Conservation (phyloP, 2,888 invertebrate genomes). For the Lithophane socia region DNA sequence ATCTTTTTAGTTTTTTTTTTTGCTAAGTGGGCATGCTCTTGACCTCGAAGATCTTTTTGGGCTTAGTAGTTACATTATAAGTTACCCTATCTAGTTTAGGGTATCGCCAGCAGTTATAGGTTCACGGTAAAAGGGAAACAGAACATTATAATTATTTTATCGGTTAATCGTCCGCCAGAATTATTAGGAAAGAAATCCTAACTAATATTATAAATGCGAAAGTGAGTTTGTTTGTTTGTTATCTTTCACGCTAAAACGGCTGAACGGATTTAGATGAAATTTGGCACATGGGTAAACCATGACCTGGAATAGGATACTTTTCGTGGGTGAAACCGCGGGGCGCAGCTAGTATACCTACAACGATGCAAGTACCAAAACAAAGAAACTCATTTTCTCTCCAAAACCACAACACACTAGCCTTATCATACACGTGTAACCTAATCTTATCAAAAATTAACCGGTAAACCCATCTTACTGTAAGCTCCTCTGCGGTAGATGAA, state of each 20-base stretch:
- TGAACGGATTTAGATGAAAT: no score
- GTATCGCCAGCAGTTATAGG: background rate
- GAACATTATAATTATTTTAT: background rate
- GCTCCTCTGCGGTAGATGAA: constrained; percentile 38
- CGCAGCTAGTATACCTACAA: no score
- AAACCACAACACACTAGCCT: background rate
- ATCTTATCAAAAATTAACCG: constrained; percentile 50
- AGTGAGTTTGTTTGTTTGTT: no score
- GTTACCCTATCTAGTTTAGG: background rate
- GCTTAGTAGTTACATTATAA: background rate
- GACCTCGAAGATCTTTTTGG: background rate
- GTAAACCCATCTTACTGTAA: constrained; percentile 28
- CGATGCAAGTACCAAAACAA: background rate
- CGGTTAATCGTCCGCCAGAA: background rate
- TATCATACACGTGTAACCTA: constrained; percentile 13
- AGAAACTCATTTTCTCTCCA: background rate
- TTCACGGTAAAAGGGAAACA: background rate
- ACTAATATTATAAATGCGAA: no score
- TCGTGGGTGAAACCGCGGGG: no score
- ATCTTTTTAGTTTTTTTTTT: background rate
- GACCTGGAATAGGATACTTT: no score
- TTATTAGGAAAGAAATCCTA: background rate
- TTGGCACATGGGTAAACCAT: no score
- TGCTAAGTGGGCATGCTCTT: background rate
- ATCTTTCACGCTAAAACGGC: no score